phyloP scores from a whole-genome alignment of 2,888 invertebrate species.

The Chrysopilus asiliformis region DNA sequence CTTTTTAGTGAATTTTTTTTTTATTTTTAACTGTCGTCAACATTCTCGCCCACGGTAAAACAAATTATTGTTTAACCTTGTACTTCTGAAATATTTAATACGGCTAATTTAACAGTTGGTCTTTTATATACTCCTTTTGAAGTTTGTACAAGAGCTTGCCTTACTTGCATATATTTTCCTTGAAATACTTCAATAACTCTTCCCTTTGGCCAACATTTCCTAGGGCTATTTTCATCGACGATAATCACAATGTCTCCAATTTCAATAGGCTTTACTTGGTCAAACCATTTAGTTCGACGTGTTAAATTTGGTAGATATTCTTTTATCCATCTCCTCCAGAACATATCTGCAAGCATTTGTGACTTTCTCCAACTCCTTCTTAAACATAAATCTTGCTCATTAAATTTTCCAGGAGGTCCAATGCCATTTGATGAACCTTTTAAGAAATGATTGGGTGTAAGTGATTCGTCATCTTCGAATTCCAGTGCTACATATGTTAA shows the following conservation, averaged over 20 bases:
- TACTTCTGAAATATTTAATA: no score
- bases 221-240: slow-evolving; percentile 15
- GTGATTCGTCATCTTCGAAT: slow-evolving; percentile 8
- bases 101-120: no score
- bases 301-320: slow-evolving; percentile 10
- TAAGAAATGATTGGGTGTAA: slow-evolving; percentile 10
- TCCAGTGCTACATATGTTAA: neutral
- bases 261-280: slow-evolving; percentile 9
- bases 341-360: neutral
- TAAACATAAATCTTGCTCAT: neutral
- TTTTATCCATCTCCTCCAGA: slow-evolving; percentile 1
- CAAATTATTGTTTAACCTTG: no score
- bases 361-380: slow-evolving; percentile 1
- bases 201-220: slow-evolving; percentile 18
- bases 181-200: slow-evolving; percentile 11
- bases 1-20: no score
- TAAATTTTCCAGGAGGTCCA: neutral
- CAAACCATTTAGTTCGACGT: slow-evolving; percentile 10
- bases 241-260: slow-evolving; percentile 11
- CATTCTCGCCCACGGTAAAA: no score
- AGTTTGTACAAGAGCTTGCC: slow-evolving; percentile 18
- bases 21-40: no score
- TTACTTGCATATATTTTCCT: slow-evolving; percentile 18
- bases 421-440: slow-evolving; percentile 3
- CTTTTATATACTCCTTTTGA: no score